A percentile compares a stretch with the other conserved stretches of the same genome.
These are phyloP conservation scores for Augiades crinisus DNA, from an alignment of 2,888 invertebrate genomes.

Conservation along the genomic window DNA sequence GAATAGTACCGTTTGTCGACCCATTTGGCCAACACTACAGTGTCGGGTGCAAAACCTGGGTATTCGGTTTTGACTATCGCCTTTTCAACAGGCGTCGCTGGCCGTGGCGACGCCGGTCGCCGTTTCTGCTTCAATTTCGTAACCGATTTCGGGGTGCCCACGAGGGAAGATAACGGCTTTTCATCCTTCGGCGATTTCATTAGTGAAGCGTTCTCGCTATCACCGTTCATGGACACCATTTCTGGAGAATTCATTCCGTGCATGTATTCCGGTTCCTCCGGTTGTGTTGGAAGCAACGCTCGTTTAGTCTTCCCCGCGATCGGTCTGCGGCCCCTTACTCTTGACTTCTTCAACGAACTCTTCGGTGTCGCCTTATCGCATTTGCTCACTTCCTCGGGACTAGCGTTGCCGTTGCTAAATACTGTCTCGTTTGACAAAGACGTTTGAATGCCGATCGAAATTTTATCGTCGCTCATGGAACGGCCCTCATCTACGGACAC, in stretches of 20 bases:
- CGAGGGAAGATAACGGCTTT: conserved; percentile 54
- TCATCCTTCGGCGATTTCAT: conserved; percentile 65
- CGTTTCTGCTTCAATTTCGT: conserved; percentile 67
- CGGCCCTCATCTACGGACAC: conserved; percentile 52
- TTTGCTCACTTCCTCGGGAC: conserved; percentile 65
- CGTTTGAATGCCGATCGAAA: conserved; percentile 67
- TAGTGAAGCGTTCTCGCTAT: conserved; percentile 54
- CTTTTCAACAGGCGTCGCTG: conserved; percentile 70
- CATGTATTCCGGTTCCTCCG: conserved; percentile 68
- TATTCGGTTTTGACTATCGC: conserved; percentile 55
- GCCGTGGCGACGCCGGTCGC: conserved; percentile 65
- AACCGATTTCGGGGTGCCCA: conserved; percentile 70
- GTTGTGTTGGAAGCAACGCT: conserved; percentile 65
- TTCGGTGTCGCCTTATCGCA: conserved; percentile 75
- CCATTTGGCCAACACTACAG: conserved; percentile 84
- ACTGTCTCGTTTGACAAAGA: conserved; percentile 51
- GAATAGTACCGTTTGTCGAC: conserved; percentile 85
- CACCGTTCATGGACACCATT: conserved; percentile 68
- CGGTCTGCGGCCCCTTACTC: conserved; percentile 67
- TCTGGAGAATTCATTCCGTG: conserved; percentile 75
- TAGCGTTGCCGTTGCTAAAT: conserved; percentile 66
- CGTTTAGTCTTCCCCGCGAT: conserved; percentile 69
- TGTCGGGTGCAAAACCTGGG: conserved; percentile 63
- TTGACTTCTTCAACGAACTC: conserved; percentile 72
- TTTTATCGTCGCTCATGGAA: conserved; percentile 60